Conservation (phyloP, 2,797 vertebrate species). For the Sebastes ruberrimus region DNA sequence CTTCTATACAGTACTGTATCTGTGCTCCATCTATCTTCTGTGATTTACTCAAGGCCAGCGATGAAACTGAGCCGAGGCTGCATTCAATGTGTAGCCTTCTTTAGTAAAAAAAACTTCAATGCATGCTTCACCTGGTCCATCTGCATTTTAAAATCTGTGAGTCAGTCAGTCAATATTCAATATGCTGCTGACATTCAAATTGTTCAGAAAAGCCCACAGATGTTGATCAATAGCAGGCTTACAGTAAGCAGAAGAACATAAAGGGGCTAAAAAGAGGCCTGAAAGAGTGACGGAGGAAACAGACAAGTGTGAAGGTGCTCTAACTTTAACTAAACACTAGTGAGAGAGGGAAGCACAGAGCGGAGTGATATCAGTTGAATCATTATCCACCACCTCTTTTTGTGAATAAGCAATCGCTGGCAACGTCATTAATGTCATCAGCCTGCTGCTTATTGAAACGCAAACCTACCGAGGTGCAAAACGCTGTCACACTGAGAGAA, state of each 20-base stretch:
- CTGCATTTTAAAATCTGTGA: background rate
- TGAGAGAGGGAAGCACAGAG: background rate
- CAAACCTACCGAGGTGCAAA: slow-evolving; percentile 34
- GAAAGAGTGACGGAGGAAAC: background rate
- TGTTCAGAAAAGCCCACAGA: no score
- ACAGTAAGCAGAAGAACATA: background rate
- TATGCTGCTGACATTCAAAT: no score
- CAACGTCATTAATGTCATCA: slow-evolving; percentile 38
- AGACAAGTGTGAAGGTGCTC: slow-evolving; percentile 5
- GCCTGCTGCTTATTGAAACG: slow-evolving; percentile 35
- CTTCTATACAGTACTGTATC: background rate
- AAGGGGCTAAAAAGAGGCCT: slow-evolving; percentile 7
- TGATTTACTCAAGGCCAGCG: background rate
- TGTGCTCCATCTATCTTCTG: background rate
- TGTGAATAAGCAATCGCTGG: slow-evolving; percentile 33
- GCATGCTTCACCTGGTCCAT: background rate
- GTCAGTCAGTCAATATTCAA: background rate
- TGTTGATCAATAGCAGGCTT: background rate
- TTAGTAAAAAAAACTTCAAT: background rate
- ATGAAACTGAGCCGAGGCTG: background rate
- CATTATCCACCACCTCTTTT: slow-evolving; percentile 7
- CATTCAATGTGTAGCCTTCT: background rate
- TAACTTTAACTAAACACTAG: slow-evolving; percentile 25
- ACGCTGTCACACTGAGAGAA: slow-evolving; percentile 35
- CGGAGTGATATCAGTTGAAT: slow-evolving; percentile 15